Conservation (phyloP, 2,113 vertebrate genomes). For the Aphyosemion australe region DNA sequence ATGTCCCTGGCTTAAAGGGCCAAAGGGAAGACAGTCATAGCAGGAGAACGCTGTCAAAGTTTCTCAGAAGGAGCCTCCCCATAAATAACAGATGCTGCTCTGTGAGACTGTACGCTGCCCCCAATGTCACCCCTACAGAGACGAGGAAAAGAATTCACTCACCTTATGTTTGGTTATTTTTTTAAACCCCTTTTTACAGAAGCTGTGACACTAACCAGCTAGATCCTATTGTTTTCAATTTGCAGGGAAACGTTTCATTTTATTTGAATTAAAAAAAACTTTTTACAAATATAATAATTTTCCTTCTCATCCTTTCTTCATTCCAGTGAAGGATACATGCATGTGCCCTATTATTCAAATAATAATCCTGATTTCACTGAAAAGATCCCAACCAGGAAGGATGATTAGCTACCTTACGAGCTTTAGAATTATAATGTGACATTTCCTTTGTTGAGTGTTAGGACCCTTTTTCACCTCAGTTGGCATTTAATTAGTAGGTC, state of each 20-base stretch:
- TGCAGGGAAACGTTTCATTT: background rate
- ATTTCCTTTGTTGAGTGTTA: slow-evolving; percentile 38
- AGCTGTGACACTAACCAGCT: background rate
- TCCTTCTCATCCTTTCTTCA: background rate
- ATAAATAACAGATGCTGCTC: slow-evolving; percentile 50
- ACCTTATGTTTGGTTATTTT: background rate
- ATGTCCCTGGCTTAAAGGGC: slow-evolving; percentile 3
- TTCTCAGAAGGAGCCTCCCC: slow-evolving; percentile 41
- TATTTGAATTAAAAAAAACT: background rate
- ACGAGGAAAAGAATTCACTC: background rate
- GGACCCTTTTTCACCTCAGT: slow-evolving; percentile 24
- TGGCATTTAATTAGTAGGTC: slow-evolving; percentile 39
- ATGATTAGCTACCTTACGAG: slow-evolving; percentile 20
- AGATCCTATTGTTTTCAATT: background rate
- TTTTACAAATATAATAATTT: background rate
- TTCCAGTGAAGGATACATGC: background rate
- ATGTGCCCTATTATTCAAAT: slow-evolving; percentile 14
- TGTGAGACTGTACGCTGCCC: slow-evolving; percentile 16
- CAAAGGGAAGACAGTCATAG: background rate
- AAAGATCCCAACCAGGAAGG: background rate
- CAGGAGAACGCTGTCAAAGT: slow-evolving; percentile 12
- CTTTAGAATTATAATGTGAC: slow-evolving; percentile 44
- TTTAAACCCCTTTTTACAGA: slow-evolving; percentile 35
- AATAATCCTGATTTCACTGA: background rate
- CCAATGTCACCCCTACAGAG: slow-evolving; percentile 19